Evolutionary conservation across 2,797 vertebrate species (phyloP), one percentile per base, ranked within the genome.

Genomic region (Pangasius mekongensis): DNA sequence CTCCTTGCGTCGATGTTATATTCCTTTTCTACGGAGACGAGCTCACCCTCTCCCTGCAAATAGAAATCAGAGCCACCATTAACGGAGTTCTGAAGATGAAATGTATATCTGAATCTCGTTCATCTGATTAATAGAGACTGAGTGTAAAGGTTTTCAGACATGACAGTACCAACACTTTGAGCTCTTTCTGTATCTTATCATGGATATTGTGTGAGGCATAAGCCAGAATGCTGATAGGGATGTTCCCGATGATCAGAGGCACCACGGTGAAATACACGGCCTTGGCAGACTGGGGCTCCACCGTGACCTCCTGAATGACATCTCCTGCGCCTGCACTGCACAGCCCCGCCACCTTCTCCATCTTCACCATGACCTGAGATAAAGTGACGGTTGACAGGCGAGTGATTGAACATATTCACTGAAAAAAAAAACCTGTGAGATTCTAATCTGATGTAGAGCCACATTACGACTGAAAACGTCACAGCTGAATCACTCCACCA

Each of bases 251-350:
- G 30, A 39, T 60, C 69, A 96, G 86, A 47, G 95, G 95, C 22
- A 96, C 94, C 1, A 95, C 89, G 0, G 92, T 91, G 91, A 96
- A 96, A 90, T 95, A 95, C 14, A 92, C 94, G 7, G 95, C 89
- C 13, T 92, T 92, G 0, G 94, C 95, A 0, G 95, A 95, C 78
- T 96, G 94, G 18, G 88, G 92, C 36, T 91, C 90, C 0, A 89
- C 93, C 9, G 67, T 86, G 80, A 96, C 89, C 0, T 1, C 2
- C 88, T 92, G 58, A 58, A 82, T 80, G 60, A 94, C 88, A 0
- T 90, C 88, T 0, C 3, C 78, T 0, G 74, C 86, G 10, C 93
- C 94, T 2, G 94, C 89, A 0, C 91, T 93, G 87, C 95, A 96
- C 86, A 96, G 88, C 3, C 89, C 94, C 16, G 93, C 89, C 18